Conservation (phyloP, 2,888 invertebrate species). For the Aspidiotus rigidus region DNA sequence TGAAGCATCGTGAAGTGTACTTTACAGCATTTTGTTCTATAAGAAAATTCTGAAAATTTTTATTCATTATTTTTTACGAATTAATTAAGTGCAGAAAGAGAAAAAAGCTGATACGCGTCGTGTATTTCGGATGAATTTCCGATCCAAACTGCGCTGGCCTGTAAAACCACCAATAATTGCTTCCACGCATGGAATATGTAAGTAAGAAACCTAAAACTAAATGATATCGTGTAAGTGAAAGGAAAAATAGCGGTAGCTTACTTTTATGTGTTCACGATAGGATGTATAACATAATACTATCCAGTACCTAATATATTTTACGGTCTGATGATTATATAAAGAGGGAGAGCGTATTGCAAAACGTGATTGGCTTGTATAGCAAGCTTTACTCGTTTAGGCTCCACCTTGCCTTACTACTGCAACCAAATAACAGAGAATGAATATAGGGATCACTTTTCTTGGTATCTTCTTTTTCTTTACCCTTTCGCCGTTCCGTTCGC, state of each 20-base stretch:
- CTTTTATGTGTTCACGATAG: neutral
- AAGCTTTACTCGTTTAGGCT: conserved; percentile 29
- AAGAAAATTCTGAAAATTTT: no score
- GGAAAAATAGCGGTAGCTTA: conserved; percentile 12
- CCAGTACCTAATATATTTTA: conserved; percentile 27
- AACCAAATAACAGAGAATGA: conserved; percentile 30
- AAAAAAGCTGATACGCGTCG: no score
- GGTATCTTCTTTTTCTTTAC: conserved; percentile 10
- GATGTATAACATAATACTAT: conserved; percentile 19
- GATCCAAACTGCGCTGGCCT: neutral
- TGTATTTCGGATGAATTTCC: no score
- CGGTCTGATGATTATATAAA: conserved; percentile 30
- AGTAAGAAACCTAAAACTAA: neutral
- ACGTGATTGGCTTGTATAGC: conserved; percentile 32
- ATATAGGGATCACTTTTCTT: conserved; percentile 20
- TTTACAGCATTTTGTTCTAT: no score
- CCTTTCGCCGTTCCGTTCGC: conserved; percentile 5
- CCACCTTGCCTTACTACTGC: conserved; percentile 27
- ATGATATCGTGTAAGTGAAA: conserved; percentile 2
- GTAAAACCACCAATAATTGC: neutral
- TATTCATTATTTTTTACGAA: no score
- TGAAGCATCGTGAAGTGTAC: no score
- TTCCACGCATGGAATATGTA: neutral
- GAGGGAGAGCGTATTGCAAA: conserved; percentile 28
- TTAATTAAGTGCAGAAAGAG: no score